These are phyloP conservation scores for Clamator glandarius DNA, from an alignment of 2,797 vertebrate genomes.

Conservation along the genomic window DNA sequence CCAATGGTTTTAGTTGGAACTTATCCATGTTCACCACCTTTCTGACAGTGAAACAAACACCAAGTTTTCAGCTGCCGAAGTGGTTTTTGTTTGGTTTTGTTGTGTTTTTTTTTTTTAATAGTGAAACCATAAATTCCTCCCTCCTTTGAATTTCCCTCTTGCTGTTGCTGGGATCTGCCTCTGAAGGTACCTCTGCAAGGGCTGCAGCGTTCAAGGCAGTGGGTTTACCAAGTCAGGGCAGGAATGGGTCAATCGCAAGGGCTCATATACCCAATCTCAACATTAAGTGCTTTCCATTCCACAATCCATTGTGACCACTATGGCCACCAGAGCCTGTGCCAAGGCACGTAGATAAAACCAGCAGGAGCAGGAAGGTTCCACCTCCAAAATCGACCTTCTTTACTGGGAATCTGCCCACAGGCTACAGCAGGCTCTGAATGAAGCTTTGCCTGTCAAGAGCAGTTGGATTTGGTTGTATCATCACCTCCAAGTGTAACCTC, in stretches of 20 bases:
- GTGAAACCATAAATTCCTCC: neutral
- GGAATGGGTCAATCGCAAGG: neutral
- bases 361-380: neutral
- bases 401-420: neutral
- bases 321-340: neutral
- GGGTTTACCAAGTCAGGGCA: neutral
- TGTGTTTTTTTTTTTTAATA: neutral
- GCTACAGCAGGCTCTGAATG: neutral
- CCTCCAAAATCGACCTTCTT: neutral
- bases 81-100: too few species aligned
- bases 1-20: neutral
- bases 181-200: neutral
- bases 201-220: neutral
- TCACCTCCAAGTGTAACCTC: slow-evolving; percentile 15
- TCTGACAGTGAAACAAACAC: neutral
- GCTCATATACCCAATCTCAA: neutral
- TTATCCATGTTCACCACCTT: neutral
- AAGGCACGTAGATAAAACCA: neutral
- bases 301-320: neutral
- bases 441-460: neutral
- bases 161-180: neutral
- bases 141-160: neutral
- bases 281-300: neutral
- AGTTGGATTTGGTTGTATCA: neutral
- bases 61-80: neutral